Conservation (phyloP, 2,888 invertebrate genomes). For the Chrysina gloriosa region DNA sequence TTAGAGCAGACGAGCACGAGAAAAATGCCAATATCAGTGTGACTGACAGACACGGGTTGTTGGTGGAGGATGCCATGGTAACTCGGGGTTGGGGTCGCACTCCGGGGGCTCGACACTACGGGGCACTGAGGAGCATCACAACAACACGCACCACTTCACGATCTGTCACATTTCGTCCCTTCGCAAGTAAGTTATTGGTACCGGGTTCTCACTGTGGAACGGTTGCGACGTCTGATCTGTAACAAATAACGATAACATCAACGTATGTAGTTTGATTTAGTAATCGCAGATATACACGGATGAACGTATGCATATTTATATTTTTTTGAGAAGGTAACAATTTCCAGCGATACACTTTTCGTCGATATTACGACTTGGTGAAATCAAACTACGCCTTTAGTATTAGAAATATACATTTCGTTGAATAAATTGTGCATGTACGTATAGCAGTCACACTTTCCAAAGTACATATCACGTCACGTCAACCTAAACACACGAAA, state of each 20-base stretch:
- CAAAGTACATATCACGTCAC: no score
- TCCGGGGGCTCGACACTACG: conserved; percentile 53
- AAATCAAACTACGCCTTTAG: no score
- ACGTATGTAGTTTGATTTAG: conserved; percentile 15
- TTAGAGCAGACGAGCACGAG: conserved; percentile 54
- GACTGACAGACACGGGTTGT: conserved; percentile 55
- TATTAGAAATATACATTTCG: no score
- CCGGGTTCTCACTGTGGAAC: conserved; percentile 29
- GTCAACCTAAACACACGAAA: no score
- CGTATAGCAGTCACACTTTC: no score
- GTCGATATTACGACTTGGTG: no score
- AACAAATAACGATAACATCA: conserved; percentile 46
- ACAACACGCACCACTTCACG: conserved; percentile 51
- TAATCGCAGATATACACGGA: no score
- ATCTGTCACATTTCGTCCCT: conserved; percentile 50
- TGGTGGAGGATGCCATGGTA: conserved; percentile 55
- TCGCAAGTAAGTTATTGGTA: conserved; percentile 37
- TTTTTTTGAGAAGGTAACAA: conserved; percentile 1
- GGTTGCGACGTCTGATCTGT: conserved; percentile 47
- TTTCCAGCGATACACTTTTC: neutral
- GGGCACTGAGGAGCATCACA: conserved; percentile 53
- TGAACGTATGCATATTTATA: conserved; percentile 25
- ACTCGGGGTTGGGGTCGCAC: conserved; percentile 51
- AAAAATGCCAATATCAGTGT: conserved; percentile 57
- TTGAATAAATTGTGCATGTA: no score